A percentile compares a stretch with the other conserved stretches of the same genome.
phyloP scores from a whole-genome alignment of 1,140 invertebrate species.

The Ceratina calcarata region DNA sequence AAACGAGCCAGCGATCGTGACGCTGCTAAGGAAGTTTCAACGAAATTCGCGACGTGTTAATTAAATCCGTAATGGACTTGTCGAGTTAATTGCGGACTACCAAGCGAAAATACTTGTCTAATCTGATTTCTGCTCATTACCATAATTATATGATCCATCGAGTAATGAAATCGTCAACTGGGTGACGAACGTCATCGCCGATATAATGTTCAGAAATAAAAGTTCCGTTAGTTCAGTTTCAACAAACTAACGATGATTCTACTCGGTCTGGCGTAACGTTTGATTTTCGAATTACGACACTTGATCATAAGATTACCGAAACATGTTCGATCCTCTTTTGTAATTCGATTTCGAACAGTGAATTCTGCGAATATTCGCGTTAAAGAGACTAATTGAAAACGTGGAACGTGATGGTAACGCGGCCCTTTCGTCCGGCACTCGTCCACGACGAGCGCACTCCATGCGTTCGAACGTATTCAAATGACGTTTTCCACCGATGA shows the following conservation, averaged over 20 bases:
- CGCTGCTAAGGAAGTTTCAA: background rate
- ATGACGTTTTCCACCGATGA: background rate
- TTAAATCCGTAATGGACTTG: constrained; percentile 13
- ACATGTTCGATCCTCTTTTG: too few relatives aligned
- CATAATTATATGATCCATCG: background rate
- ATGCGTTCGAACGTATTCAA: background rate
- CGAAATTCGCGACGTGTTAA: constrained; percentile 12
- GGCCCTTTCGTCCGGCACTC: background rate
- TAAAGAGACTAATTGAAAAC: constrained; percentile 2
- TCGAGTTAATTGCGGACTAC: constrained; percentile 10
- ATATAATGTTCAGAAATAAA: too few relatives aligned
- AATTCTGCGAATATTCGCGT: background rate
- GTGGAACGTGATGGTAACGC: background rate
- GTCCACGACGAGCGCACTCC: background rate
- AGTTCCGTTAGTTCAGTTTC: too few relatives aligned
- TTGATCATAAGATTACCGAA: too few relatives aligned
- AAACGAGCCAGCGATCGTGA: too few relatives aligned
- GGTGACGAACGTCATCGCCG: too few relatives aligned
- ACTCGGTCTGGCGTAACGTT: too few relatives aligned
- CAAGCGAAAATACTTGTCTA: background rate
- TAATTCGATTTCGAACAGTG: too few relatives aligned
- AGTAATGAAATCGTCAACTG: too few relatives aligned
- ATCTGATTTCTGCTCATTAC: background rate
- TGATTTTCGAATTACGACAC: too few relatives aligned
- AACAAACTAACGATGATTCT: too few relatives aligned